Conservation (phyloP, 2,888 invertebrate species). For the Minunthozetes semirufus region DNA sequence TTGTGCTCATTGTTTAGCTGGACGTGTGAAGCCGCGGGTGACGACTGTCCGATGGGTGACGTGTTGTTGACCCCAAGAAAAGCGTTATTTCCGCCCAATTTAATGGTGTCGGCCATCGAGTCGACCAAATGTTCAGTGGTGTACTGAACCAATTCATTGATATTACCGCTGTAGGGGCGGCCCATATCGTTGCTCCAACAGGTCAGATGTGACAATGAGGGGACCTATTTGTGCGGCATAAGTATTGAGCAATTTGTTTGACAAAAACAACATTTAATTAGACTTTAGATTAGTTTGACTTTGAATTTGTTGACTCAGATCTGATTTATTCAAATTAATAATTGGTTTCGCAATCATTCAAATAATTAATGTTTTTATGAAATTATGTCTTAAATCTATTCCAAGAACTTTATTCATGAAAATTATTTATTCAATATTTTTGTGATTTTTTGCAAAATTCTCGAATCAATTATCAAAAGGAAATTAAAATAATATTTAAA, state of each 20-base stretch:
- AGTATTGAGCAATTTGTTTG: not conserved
- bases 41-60: slow-evolving; percentile 28
- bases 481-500: too few species aligned
- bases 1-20: not conserved
- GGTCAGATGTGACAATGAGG: slow-evolving; percentile 41
- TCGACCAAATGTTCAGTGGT: slow-evolving; percentile 71
- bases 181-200: slow-evolving; percentile 35
- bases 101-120: slow-evolving; percentile 66
- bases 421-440: too few species aligned
- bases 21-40: slow-evolving; percentile 25
- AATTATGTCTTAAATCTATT: not conserved
- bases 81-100: slow-evolving; percentile 52
- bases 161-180: slow-evolving; percentile 21
- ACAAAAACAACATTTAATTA: not conserved
- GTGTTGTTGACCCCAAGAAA: slow-evolving; percentile 33
- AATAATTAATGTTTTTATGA: not conserved
- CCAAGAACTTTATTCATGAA: too few species aligned
- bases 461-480: too few species aligned
- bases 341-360: too few species aligned
- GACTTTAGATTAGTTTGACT: not conserved
- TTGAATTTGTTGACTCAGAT: not conserved
- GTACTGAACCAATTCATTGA: slow-evolving; percentile 52
- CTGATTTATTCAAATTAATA: too few species aligned
- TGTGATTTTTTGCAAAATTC: too few species aligned
- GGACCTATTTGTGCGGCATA: slow-evolving; percentile 7